These are phyloP conservation scores for Monomorium pharaonis DNA, from an alignment of 1,140 invertebrate genomes.

Conservation along the genomic window DNA sequence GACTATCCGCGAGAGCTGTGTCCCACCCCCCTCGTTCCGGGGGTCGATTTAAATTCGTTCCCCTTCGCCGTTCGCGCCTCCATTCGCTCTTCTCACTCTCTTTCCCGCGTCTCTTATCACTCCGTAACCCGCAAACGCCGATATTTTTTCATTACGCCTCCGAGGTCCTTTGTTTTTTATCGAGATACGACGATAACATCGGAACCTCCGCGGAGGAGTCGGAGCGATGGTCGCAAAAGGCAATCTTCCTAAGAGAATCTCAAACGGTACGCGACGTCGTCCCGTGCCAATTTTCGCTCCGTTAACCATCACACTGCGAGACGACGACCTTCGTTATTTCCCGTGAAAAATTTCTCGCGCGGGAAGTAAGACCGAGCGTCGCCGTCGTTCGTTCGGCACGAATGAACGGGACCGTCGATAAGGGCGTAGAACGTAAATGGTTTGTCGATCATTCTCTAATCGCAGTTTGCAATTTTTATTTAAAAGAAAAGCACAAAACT, in stretches of 20 bases:
- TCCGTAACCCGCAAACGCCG: not conserved
- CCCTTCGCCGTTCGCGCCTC: not conserved
- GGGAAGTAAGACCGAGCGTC: constrained; percentile 15
- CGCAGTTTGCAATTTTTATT: not conserved
- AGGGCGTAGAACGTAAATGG: not conserved
- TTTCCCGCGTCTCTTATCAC: constrained; percentile 17
- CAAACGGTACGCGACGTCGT: constrained; percentile 61
- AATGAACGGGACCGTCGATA: not conserved
- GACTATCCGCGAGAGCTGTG: constrained; percentile 21
- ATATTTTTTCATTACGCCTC: constrained; percentile 53
- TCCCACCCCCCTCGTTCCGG: constrained; percentile 12
- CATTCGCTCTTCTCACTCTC: not conserved
- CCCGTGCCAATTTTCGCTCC: constrained; percentile 68
- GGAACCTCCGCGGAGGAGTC: constrained; percentile 35
- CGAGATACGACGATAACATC: constrained; percentile 41
- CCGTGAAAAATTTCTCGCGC: constrained; percentile 52
- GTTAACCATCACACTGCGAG: constrained; percentile 46
- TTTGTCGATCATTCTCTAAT: constrained; percentile 16
- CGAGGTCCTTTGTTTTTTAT: not conserved
- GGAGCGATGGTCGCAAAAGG: constrained; percentile 48
- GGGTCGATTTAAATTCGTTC: constrained; percentile 51
- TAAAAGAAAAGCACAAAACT: not conserved
- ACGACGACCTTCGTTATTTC: constrained; percentile 61
- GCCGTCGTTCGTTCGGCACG: not conserved
- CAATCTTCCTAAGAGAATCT: constrained; percentile 64